A percentile compares a stretch with the other conserved stretches of the same genome.
These are phyloP conservation scores for Phasianus colchicus DNA, from an alignment of 2,113 vertebrate genomes.

Conservation along the genomic window DNA sequence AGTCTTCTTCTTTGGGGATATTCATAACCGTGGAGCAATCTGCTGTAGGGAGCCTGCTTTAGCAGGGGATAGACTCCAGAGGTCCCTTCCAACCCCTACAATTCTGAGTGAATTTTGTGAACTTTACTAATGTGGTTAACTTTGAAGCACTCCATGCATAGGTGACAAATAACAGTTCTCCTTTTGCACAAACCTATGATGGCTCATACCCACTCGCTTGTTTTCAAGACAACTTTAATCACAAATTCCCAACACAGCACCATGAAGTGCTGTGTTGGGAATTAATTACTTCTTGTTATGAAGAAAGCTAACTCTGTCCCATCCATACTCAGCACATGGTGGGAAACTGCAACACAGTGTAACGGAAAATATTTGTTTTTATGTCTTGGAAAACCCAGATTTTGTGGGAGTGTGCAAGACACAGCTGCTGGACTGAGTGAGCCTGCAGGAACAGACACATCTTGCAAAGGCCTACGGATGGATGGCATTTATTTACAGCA, in stretches of 20 bases:
- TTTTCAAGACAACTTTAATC: not conserved
- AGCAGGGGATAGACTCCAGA: too few species aligned
- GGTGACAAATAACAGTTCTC: not conserved
- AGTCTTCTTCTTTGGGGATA: not conserved
- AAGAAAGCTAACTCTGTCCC: not conserved
- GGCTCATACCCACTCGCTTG: not conserved
- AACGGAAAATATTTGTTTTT: not conserved
- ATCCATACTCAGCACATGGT: not conserved
- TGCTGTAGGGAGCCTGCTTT: too few species aligned
- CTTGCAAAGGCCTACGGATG: not conserved
- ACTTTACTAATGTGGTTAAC: not conserved
- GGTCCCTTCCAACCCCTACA: too few species aligned
- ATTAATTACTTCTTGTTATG: not conserved
- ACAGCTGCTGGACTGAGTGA: not conserved
- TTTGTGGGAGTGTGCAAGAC: not conserved
- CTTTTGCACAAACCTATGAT: not conserved
- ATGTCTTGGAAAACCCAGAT: not conserved
- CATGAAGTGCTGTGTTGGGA: accelerated
- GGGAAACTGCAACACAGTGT: not conserved
- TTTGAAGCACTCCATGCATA: not conserved
- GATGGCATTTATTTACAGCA: slow-evolving; percentile 2
- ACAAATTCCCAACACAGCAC: not conserved
- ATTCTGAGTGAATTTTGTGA: not conserved
- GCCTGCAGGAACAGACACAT: not conserved
- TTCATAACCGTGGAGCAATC: not conserved